Percentiles rank a stretch among this genome's conserved stretches.
phyloP scores from a whole-genome alignment of 2,113 vertebrate genomes.

The Triplophysa dalaica region DNA sequence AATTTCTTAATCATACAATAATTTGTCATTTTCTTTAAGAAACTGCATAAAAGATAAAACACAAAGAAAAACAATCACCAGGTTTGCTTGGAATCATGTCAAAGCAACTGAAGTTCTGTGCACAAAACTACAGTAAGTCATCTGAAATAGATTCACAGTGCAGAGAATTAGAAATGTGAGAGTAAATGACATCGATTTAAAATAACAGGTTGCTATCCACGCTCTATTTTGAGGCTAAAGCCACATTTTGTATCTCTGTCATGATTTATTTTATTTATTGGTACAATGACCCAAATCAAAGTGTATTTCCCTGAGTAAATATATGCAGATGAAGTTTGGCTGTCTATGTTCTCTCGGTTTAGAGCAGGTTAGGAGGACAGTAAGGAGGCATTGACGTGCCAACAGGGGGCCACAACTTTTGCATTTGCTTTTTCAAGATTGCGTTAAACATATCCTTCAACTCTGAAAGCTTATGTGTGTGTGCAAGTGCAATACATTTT shows the following conservation, averaged over 20 bases:
- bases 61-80: slow-evolving; percentile 16
- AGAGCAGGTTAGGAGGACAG: slow-evolving; percentile 14
- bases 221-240: slow-evolving; percentile 15
- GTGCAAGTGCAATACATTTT: not conserved
- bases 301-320: not conserved
- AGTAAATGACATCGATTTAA: not conserved
- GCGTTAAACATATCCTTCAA: not conserved
- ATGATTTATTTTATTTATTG: slow-evolving; percentile 35
- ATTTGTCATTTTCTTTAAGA: not conserved
- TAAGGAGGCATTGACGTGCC: not conserved
- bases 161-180: slow-evolving; percentile 1
- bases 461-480: not conserved
- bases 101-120: slow-evolving; percentile 1
- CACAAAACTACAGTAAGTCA: not conserved
- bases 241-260: slow-evolving; percentile 10
- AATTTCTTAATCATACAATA: slow-evolving; percentile 9
- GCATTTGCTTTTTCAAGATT: not conserved
- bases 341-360: not conserved
- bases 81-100: not conserved
- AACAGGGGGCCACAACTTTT: not conserved
- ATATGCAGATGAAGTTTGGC: slow-evolving; percentile 23
- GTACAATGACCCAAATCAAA: slow-evolving; percentile 32
- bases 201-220: slow-evolving; percentile 26
- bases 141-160: not conserved
- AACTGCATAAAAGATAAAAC: slow-evolving; percentile 21